A percentile compares a stretch with the other conserved stretches of the same genome.
Evolutionary conservation across 2,888 invertebrate species (phyloP).

Genomic region (Rhingia campestris): DNA sequence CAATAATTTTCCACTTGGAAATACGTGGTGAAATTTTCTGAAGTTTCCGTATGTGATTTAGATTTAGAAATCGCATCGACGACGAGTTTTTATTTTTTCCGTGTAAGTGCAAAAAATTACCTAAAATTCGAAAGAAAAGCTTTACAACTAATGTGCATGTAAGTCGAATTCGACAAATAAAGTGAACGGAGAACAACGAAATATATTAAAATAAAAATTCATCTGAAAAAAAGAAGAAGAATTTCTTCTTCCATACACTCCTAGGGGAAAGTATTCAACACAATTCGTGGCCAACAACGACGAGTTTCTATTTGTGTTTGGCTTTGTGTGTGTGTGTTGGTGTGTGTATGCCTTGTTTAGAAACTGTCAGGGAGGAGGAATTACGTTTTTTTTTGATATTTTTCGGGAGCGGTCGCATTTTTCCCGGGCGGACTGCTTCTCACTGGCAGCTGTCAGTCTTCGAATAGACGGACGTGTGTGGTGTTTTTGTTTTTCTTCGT

Average conservation of each 20-base stretch:
- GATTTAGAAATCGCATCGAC: slow-evolving; percentile 56
- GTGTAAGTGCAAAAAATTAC: slow-evolving; percentile 10
- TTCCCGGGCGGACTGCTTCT: slow-evolving; percentile 66
- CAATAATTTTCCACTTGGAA: slow-evolving; percentile 41
- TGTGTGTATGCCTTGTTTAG: slow-evolving; percentile 64
- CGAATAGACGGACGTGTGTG: slow-evolving; percentile 20
- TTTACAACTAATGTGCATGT: slow-evolving; percentile 34
- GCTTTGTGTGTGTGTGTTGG: slow-evolving; percentile 17
- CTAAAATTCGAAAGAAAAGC: slow-evolving; percentile 6
- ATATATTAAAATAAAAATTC: slow-evolving; percentile 21
- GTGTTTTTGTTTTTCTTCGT: background rate
- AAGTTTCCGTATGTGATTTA: slow-evolving; percentile 59
- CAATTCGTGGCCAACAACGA: slow-evolving; percentile 6
- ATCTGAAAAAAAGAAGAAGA: slow-evolving; percentile 15
- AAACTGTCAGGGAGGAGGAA: slow-evolving; percentile 52
- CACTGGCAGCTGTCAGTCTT: slow-evolving; percentile 65
- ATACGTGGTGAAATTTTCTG: slow-evolving; percentile 64
- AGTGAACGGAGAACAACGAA: background rate
- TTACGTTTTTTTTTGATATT: slow-evolving; percentile 39
- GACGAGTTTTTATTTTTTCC: slow-evolving; percentile 29
- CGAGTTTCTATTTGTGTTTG: slow-evolving; percentile 12
- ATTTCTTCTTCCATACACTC: slow-evolving; percentile 47
- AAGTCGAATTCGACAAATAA: slow-evolving; percentile 13
- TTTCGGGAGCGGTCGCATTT: slow-evolving; percentile 70
- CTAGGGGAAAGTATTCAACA: slow-evolving; percentile 57